Evolutionary conservation across 2,888 invertebrate genomes (phyloP), one percentile per base, ranked within the genome.

Genomic region (Hipparchia sbordonii): DNA sequence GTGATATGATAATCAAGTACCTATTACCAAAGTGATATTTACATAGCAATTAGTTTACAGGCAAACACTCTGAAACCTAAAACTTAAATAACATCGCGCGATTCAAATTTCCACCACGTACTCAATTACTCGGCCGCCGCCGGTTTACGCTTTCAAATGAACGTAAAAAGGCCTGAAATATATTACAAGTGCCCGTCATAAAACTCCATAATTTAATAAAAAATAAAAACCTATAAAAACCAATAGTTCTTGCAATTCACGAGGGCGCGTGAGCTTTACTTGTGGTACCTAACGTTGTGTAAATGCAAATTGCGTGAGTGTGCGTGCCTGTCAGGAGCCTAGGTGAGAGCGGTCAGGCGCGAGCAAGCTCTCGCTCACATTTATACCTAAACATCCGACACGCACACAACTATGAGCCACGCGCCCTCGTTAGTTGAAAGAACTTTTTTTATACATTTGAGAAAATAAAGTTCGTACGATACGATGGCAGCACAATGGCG

Each of bases 161-260:
- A 46, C 62, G 13, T 62, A 62, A 57, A 60, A 60, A 60, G 59
- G 59, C 10, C 62, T 62, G 6, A 62, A 62, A 46, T 62, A 48
- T 62, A 60, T 60, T 60, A 9, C 62, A 13, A n/a, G 62, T 9
- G 13, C 9, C 2, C 46, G 13, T 62, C 39, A 62, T 62, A 46
- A 62, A 62, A 62, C 62, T 9, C 9, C 7, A 62, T 62, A 46
- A 62, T 9, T 46, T 62, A 62, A 46, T 62, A n/a, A 62, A 62
- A 62, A 62, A 62, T 13, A 23, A 62, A 46, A 48, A 62, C 45
- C 23, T 23, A 23, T 23, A 23, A 23, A 23, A 23, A 23, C 23
- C 61, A n/a, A 56, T 60, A 33, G n/a, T 10, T 54, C 23, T 23
- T 23, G 23, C 23, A 23, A 23, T 23, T 23, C 23, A 23, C 23